These are phyloP conservation scores for Nymphalis urticae DNA, from an alignment of 2,888 invertebrate species.

Conservation along the genomic window DNA sequence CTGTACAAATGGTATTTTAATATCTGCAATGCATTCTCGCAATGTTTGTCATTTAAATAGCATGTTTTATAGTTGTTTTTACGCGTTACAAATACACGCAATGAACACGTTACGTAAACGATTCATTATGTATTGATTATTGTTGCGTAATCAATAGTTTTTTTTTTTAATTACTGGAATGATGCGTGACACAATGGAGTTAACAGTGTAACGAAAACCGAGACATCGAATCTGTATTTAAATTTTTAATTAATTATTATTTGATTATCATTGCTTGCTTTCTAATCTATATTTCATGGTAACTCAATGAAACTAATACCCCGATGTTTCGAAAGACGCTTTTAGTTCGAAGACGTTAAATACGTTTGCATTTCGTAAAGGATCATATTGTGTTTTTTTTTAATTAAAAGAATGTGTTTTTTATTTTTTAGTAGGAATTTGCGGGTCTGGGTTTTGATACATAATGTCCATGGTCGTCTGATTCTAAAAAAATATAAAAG, in stretches of 20 bases:
- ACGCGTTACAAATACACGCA: not conserved
- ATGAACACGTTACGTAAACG: not conserved
- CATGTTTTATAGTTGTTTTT: not conserved
- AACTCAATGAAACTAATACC: not conserved
- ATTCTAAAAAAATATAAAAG: no score
- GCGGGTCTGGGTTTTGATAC: no score
- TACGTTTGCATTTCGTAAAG: no score
- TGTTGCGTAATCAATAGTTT: not conserved
- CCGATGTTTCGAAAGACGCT: no score
- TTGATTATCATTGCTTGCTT: not conserved
- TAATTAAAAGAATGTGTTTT: no score
- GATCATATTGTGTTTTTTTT: no score
- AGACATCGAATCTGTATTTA: not conserved
- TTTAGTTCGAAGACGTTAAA: no score
- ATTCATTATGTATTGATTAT: not conserved
- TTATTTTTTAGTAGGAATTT: no score
- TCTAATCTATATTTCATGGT: not conserved
- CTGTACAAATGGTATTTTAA: conserved; percentile 17
- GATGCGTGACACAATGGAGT: no score
- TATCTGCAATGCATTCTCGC: conserved; percentile 5
- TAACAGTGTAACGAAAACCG: no score
- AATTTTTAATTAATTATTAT: not conserved
- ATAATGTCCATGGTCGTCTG: no score
- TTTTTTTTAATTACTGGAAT: conserved; percentile 13
- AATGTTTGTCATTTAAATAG: conserved; percentile 14